Base-by-base conservation (phyloP, 1,140 invertebrate genomes). In the Lasaia peninsularis region DNA sequence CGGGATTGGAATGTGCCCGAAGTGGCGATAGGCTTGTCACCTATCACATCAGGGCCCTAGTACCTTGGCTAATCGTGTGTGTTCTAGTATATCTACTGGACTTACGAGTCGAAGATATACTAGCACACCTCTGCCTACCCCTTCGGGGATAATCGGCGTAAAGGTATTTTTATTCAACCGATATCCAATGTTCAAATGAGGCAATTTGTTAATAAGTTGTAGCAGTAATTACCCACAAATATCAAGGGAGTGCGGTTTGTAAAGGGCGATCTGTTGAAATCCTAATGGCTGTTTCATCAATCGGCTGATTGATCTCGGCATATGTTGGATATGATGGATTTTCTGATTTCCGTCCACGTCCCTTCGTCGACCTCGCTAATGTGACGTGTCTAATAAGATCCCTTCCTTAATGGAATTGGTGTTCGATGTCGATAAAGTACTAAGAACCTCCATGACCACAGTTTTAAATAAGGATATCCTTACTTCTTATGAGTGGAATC, bases 251-350 rank as follows among this genome's bases (percentile, higher is more conserved):
- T 63, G 53, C 7, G 37, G 52, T 63, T 60, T 64, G 53, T 60
- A 64, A 56, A 55, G 57, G 56, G 62, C 58, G 55, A 63, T 65
- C 61, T 68, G 56, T 52, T 48, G 40, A 64, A 56, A 33, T 59
- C 57, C 49, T 71, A 66, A 66, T 67, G 57, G 63, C 52, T 65
- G 66, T 59, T 72, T 72, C 72, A 69, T 75, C 71, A 75, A 77
- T 79, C 69, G 68, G 60, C 67, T 78, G 75, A 81, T 80, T 81
- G 75, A 73, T 75, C 78, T 71, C 74, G 73, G 78, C 78, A 79
- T 84, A 70, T 81, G 74, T 73, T 73, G 53, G 69, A 58, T 65
- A 65, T 62, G 67, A 72, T 64, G 63, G 65, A 66, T 63, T 56
- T 56, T 58, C 57, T 73, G 71, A 69, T 77, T 83, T 81, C 77